Base-by-base conservation (phyloP, 2,113 vertebrate genomes). In the Odontophorus gujanensis region DNA sequence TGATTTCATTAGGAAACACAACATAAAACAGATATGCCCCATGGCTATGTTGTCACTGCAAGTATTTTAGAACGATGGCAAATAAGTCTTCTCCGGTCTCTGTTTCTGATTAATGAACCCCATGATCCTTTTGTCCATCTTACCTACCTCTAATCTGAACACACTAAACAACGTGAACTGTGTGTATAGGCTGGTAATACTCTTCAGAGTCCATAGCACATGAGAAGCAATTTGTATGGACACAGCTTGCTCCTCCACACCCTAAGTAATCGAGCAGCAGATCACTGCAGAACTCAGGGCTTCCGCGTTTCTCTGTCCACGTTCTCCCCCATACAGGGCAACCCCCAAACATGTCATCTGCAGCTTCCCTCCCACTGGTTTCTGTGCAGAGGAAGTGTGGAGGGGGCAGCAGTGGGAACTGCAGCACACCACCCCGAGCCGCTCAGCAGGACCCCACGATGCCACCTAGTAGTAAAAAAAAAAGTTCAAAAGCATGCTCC, bases 101-200 rank as follows among this genome's bases (percentile, higher is more conserved):
- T 81, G 8, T 61, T 74, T 45, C 55, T 74, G 55, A 81, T 58
- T 43, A 53, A 48, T 18, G 72, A 69, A 8, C 55, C 30, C 65
- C 57, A 21, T 24, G n/a, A 51, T 19, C 62, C 66, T 84, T 48
- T 28, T 76, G 58, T 69, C 42, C 45, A 62, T 15, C 59, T 32
- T 57, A 66, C 75, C 32, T 55, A 72, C 43, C n/a, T 30, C 66
- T 34, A 61, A 4, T 12, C 4, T 0, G 0, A 81, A 25, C 22
- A 43, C 40, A 58, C 22, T 7, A 3, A 43, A n/a, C 38, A 28
- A 28, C 0, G 61, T 22, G 47, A 85, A 26, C 34, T 2, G 18
- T 19, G 55, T 57, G 15, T 6, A 48, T 61, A 66, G 79, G 36
- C 32, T 22, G 16, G 1, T 7, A 15, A 13, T 0, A 4, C 1